Base-by-base conservation (phyloP, 2,888 invertebrate genomes). In the Elegia similella region DNA sequence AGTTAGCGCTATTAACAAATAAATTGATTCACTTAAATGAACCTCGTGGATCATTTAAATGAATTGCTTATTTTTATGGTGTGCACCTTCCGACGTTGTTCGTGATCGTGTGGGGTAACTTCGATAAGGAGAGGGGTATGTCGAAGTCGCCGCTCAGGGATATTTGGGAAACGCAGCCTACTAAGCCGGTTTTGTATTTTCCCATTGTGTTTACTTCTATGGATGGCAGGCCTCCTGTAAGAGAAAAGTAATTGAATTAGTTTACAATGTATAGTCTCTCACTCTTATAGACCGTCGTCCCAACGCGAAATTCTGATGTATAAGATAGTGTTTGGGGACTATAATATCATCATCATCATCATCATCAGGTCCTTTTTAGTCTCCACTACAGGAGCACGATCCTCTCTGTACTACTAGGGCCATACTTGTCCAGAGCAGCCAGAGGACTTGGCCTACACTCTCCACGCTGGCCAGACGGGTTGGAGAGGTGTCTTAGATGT, bases 81-180 rank as follows among this genome's bases (percentile, higher is more conserved):
- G 82, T 72, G 70, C 92, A 92, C 58, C 88, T 74, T 16, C 91
- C 91, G 1, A 92, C 90, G 65, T 92, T 92, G 69, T 91, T 92
- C 0, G 92, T 93, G 71, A 93, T 93, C 56, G 93, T 93, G 75
- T 93, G 93, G 0, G 93, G 92, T 52, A 94, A 92, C 59, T 94
- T 95, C 10, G 93, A 93, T 43, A 94, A 87, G 7, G 95, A 94
- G 44, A 96, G 92, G 12, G 94, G 94, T 50, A 97, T 94, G 69
- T 95, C 94, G 75, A 95, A 95, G 82, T 97, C 96, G 12, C 96
- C 95, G 66, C 95, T 96, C 53, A 97, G 88, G 1, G 95, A 95
- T 69, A 97, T 93, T 84, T 96, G 96, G 46, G 96, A 95, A 70
- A 97, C 94, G 86, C 97, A 97, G 38, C 97, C 97, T 43, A 94